Conservation (phyloP, 1,140 invertebrate genomes). For the Cherax destructor region DNA sequence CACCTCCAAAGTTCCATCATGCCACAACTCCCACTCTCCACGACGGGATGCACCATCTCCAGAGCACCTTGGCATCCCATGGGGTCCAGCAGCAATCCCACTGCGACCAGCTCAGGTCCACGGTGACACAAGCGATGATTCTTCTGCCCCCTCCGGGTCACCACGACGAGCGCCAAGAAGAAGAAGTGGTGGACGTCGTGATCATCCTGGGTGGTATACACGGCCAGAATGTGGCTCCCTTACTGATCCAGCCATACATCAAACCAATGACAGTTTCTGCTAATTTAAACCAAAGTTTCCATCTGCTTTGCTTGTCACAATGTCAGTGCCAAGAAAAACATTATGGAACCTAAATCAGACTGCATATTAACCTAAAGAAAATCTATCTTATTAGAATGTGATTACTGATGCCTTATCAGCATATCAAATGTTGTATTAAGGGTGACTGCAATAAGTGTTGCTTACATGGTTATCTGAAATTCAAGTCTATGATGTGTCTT, state of each 20-base stretch:
- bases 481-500: neutral
- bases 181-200: constrained; percentile 44
- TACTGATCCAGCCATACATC: constrained; percentile 44
- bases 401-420: constrained; percentile 1
- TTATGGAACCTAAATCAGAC: neutral
- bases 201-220: constrained; percentile 40
- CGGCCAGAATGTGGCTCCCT: constrained; percentile 41
- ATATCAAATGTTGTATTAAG: constrained; percentile 1
- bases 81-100: constrained; percentile 55
- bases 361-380: neutral
- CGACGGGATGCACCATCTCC: constrained; percentile 50
- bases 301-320: neutral
- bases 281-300: neutral
- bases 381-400: neutral
- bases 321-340: neutral
- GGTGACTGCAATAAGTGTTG: neutral
- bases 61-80: constrained; percentile 58
- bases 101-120: constrained; percentile 43
- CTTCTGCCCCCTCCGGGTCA: constrained; percentile 47
- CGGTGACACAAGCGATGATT: constrained; percentile 62
- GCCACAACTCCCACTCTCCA: constrained; percentile 8
- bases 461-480: neutral
- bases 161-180: constrained; percentile 39
- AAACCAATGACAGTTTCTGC: constrained; percentile 50
- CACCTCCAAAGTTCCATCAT: neutral